phyloP scores from a whole-genome alignment of 2,113 vertebrate genomes.

The Sylvilagus bachmani region DNA sequence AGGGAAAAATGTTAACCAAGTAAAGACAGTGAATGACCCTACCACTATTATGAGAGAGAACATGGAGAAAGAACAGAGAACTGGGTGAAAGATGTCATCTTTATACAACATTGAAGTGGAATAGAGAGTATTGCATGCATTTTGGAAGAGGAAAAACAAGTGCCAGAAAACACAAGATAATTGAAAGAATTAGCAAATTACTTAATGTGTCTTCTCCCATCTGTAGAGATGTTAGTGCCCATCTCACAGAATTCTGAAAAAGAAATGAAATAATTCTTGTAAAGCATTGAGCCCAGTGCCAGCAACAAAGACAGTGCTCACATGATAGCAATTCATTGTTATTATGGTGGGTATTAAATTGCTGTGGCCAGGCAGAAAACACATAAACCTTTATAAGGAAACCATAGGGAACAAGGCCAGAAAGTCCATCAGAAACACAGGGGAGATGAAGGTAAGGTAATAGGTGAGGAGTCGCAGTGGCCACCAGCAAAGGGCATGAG shows the following conservation, averaged over 20 bases:
- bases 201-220: neutral
- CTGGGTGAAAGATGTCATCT: neutral
- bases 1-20: conserved; percentile 47
- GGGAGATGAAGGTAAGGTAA: neutral
- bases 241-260: conserved; percentile 26
- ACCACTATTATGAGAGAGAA: conserved; percentile 2
- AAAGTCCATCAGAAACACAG: neutral
- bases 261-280: neutral
- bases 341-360: conserved; percentile 9
- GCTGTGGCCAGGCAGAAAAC: neutral
- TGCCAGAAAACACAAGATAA: neutral
- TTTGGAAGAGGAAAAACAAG: conserved; percentile 2
- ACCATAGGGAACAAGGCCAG: neutral
- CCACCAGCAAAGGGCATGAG: neutral
- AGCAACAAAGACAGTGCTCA: neutral
- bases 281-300: neutral
- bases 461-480: neutral
- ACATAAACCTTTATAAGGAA: neutral
- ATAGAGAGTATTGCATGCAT: neutral
- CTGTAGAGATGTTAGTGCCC: neutral
- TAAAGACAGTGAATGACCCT: neutral
- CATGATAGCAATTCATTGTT: neutral
- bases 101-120: neutral
- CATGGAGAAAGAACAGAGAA: neutral
- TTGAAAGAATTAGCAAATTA: conserved; percentile 20